phyloP scores from a whole-genome alignment of 2,113 vertebrate genomes.

The Syngnathus typhle region DNA sequence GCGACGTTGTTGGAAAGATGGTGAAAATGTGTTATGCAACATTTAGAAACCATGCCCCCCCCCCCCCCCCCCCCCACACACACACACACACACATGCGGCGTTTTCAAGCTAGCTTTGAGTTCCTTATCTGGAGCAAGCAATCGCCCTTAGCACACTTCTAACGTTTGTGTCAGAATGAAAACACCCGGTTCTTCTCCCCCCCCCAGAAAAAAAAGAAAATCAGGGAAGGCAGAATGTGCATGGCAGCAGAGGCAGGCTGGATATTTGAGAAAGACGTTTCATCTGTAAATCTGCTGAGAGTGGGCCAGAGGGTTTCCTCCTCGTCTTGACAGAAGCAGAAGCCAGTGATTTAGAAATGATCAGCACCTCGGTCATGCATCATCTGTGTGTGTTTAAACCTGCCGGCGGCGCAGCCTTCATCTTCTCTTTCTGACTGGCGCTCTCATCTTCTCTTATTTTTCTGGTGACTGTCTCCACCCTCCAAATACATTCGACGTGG shows the following conservation, averaged over 20 bases:
- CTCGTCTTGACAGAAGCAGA: slow-evolving; percentile 9
- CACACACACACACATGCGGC: too few species aligned
- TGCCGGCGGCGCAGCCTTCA: slow-evolving; percentile 34
- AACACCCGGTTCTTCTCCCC: too few species aligned
- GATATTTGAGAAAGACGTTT: slow-evolving; percentile 3
- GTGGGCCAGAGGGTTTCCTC: slow-evolving; percentile 17
- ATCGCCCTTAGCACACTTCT: too few species aligned
- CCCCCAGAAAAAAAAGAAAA: too few species aligned
- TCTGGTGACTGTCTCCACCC: neutral
- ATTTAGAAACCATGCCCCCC: too few species aligned
- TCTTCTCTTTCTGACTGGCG: neutral
- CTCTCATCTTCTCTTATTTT: slow-evolving; percentile 15
- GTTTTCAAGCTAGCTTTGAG: too few species aligned
- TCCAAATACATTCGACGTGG: slow-evolving; percentile 1
- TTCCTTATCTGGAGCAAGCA: too few species aligned
- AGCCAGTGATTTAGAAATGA: slow-evolving; percentile 29
- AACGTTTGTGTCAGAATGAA: too few species aligned
- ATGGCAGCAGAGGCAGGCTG: neutral
- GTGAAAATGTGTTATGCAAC: too few species aligned
- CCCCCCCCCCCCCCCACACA: too few species aligned
- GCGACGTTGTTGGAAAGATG: too few species aligned
- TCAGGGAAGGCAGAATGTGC: neutral
- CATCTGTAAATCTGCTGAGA: slow-evolving; percentile 17
- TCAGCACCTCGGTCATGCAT: slow-evolving; percentile 47
- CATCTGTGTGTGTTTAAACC: slow-evolving; percentile 35